These are phyloP conservation scores for Gallinago stenura DNA, from an alignment of 2,797 vertebrate species.

Conservation along the genomic window DNA sequence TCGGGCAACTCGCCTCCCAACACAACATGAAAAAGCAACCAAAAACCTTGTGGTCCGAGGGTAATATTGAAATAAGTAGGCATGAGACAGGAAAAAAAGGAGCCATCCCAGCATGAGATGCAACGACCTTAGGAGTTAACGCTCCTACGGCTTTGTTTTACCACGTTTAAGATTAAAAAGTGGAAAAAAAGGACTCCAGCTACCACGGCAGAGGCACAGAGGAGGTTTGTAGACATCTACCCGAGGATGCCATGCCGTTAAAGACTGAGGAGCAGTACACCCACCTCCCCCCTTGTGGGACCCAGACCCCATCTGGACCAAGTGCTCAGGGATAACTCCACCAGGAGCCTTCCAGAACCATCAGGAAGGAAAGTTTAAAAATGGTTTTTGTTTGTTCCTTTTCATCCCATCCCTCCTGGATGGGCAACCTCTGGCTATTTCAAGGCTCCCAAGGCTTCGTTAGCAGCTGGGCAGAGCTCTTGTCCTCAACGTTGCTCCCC, in stretches of 20 bases:
- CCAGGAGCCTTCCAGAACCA: not conserved
- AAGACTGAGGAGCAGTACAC: not conserved
- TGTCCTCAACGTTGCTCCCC: not conserved
- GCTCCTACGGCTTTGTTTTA: accelerated
- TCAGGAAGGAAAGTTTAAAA: not conserved
- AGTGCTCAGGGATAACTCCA: not conserved
- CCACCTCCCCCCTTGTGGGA: accelerated
- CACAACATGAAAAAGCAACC: not conserved
- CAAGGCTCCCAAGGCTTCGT: not conserved
- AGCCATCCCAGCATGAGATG: not conserved
- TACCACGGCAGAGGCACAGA: accelerated
- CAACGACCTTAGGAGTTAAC: not conserved
- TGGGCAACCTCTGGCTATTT: not conserved
- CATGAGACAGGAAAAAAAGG: not conserved
- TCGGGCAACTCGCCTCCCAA: not conserved
- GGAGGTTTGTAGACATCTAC: not conserved
- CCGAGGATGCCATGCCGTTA: not conserved
- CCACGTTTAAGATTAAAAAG: accelerated
- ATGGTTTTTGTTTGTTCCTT: not conserved
- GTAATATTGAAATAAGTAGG: not conserved
- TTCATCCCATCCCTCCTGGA: not conserved
- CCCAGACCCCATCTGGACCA: not conserved
- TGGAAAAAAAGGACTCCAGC: not conserved
- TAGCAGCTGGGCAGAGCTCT: not conserved
- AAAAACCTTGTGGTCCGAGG: not conserved